Base-by-base conservation (phyloP, 37 sponge, comb jelly and placozoan genomes). In the Beroe ovata region DNA sequence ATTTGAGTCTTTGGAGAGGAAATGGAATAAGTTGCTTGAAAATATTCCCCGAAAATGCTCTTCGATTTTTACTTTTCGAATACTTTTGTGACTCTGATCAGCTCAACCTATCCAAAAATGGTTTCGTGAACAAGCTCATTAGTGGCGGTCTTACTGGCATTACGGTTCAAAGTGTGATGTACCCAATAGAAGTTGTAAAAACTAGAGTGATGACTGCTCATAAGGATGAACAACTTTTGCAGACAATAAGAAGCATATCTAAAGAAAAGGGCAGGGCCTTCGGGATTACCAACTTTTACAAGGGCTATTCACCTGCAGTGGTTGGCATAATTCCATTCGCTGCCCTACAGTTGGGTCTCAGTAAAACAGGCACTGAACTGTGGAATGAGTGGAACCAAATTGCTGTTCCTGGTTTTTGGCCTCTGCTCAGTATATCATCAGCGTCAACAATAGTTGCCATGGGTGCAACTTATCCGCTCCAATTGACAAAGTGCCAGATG, bases 1-100 rank as follows among this genome's bases (percentile, higher is more conserved):
- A 94, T 39, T 89, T 92, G 61, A 95, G 95, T n/a, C 90, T 97
- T 34, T 97, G 99, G 99, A 72, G 99, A 77, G 99, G 99, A 37
- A 97, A 97, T 91, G 99, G 99, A 25, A 91, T 95, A 71, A 97
- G 95, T 88, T 95, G 95, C 0, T 37, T 95, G 60, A 97, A 97
- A 90, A 97, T 97, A 39, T 96, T 94, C 6, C 99, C 99, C 21
- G 99, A 97, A 64, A 93, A 95, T 20, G 96, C 96, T 0, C 89
- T 97, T 3, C 90, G 94, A n/a, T 97, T 97, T 92, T 94, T 92
- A 2, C 35, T 77, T 0, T 77, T 77, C 47, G 84, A 77, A 23
- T n/a, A 6, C 22, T 23, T 77, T 20, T 77, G 84, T 40, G 28
- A 77, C 54, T 77, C 84, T n/a, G 84, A 77, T 40, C 35, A 26